Conservation (phyloP, 1,140 invertebrate genomes). For the Drosophila repletoides region DNA sequence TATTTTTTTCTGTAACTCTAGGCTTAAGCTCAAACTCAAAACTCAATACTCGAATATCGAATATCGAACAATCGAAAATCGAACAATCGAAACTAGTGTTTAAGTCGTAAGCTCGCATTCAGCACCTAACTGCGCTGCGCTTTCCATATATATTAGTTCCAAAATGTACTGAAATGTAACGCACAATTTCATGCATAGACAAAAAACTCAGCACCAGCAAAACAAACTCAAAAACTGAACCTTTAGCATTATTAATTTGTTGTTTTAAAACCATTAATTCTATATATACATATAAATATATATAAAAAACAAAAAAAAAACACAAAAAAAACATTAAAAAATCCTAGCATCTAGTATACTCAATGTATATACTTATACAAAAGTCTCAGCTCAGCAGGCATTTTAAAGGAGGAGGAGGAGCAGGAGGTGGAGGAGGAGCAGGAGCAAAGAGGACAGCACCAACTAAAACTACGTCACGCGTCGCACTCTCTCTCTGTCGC, state of each 20-base stretch:
- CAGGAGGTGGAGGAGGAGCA: constrained; percentile 44
- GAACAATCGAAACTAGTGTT: constrained; percentile 16
- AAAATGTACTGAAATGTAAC: constrained; percentile 27
- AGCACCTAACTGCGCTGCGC: constrained; percentile 26
- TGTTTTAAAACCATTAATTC: constrained; percentile 30
- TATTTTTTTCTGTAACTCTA: constrained; percentile 12
- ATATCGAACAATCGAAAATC: constrained; percentile 9
- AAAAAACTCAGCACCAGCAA: constrained; percentile 25
- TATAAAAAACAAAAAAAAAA: too few relatives aligned
- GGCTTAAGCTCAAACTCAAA: constrained; percentile 29
- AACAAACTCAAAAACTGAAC: background rate
- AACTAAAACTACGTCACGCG: constrained; percentile 36
- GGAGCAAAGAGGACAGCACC: constrained; percentile 40
- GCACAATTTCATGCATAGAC: constrained; percentile 27
- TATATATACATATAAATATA: constrained; percentile 25
- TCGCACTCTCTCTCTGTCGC: constrained; percentile 28
- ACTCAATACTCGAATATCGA: too few relatives aligned
- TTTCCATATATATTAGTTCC: constrained; percentile 19
- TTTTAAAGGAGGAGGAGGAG: constrained; percentile 23
- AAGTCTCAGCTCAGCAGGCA: constrained; percentile 32
- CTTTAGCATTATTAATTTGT: constrained; percentile 16
- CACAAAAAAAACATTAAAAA: too few relatives aligned
- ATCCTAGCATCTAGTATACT: too few relatives aligned
- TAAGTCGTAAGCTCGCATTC: constrained; percentile 39
- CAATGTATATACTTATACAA: constrained; percentile 11